Conservation (phyloP, 2,888 invertebrate genomes). For the Amphiduros pacificus region DNA sequence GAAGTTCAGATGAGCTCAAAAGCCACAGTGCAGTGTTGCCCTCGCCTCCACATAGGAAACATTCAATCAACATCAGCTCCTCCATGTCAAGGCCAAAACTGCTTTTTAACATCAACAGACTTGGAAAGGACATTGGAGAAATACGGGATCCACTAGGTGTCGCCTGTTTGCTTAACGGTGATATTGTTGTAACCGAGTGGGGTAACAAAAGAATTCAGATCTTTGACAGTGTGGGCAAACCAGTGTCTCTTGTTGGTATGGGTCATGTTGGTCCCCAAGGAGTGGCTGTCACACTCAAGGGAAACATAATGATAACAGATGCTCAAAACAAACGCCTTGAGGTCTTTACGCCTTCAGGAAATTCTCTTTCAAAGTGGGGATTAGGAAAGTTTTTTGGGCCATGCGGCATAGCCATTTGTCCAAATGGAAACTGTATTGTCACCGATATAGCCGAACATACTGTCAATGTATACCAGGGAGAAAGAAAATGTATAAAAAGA, state of each 20-base stretch:
- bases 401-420: conserved; percentile 32
- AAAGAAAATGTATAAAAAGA: conserved; percentile 26
- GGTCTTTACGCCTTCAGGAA: conserved; percentile 20
- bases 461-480: conserved; percentile 32
- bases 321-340: conserved; percentile 32
- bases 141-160: conserved; percentile 32
- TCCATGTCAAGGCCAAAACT: conserved; percentile 1
- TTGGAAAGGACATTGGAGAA: conserved; percentile 21
- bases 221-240: conserved; percentile 22
- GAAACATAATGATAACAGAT: conserved; percentile 33
- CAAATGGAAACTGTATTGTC: conserved; percentile 34
- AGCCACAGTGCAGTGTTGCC: conserved; percentile 1
- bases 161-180: conserved; percentile 29
- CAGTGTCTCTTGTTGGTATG: conserved; percentile 10
- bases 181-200: conserved; percentile 32
- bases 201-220: conserved; percentile 35
- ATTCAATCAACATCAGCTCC: background rate
- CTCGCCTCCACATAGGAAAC: background rate
- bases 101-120: conserved; percentile 5
- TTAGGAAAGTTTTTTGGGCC: conserved; percentile 32
- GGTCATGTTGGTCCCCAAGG: conserved; percentile 30
- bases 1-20: conserved; percentile 9
- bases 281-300: conserved; percentile 28
- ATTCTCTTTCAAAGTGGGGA: conserved; percentile 33
- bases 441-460: conserved; percentile 33